Conservation (phyloP, 2,113 vertebrate genomes). For the Tauraco erythrolophus region DNA sequence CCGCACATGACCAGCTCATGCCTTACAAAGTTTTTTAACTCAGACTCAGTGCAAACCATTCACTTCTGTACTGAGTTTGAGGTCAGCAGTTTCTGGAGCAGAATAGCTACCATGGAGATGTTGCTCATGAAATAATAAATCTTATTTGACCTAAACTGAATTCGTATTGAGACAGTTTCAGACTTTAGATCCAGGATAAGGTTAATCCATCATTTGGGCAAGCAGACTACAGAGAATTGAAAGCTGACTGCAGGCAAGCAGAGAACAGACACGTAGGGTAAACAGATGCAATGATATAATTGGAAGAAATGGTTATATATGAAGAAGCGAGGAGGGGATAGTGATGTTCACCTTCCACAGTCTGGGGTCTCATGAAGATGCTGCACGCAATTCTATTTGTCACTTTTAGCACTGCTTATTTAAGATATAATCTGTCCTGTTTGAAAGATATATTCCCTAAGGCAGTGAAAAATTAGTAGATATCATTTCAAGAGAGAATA, state of each 20-base stretch:
- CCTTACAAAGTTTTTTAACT: neutral
- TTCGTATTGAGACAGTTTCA: neutral
- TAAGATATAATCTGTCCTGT: neutral
- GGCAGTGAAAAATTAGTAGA: neutral
- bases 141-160: neutral
- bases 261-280: neutral
- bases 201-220: neutral
- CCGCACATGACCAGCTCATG: neutral
- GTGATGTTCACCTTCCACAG: neutral
- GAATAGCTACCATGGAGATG: neutral
- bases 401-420: neutral
- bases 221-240: neutral
- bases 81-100: neutral
- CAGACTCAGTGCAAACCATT: neutral
- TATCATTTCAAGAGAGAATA: neutral
- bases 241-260: neutral
- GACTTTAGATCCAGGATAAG: neutral
- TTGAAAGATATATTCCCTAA: neutral
- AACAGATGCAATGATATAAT: neutral
- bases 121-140: neutral
- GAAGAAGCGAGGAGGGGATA: neutral
- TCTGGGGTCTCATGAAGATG: neutral
- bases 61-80: neutral
- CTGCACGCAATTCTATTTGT: neutral
- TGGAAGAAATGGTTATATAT: neutral